phyloP scores from a whole-genome alignment of 2,797 vertebrate genomes.

The Tarsius wallacei region DNA sequence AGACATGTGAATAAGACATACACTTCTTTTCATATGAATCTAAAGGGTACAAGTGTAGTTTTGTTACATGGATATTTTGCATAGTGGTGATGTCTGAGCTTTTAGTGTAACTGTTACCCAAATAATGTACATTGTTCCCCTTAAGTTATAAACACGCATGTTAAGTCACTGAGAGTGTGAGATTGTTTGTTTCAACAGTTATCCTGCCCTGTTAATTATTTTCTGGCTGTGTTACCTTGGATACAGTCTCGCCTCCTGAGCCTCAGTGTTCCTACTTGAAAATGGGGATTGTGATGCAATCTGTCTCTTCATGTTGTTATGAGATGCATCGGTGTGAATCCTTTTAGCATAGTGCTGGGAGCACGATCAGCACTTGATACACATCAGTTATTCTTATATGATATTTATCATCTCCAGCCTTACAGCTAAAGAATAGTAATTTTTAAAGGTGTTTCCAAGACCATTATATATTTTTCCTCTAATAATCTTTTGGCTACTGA shows the following conservation, averaged over 20 bases:
- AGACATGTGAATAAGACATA: not conserved
- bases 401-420: not conserved
- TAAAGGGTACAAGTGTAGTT: too few relatives aligned
- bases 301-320: not conserved
- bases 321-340: not conserved
- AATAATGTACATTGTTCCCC: too few relatives aligned
- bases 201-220: not conserved
- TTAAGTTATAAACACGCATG: not conserved
- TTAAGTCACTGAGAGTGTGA: not conserved
- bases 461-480: not conserved
- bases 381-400: not conserved
- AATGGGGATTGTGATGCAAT: not conserved
- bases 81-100: too few relatives aligned
- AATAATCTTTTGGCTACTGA: constrained; percentile 1
- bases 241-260: not conserved
- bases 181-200: not conserved
- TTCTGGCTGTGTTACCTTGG: not conserved
- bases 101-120: too few relatives aligned
- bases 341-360: not conserved
- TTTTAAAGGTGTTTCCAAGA: not conserved
- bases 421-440: not conserved
- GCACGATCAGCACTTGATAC: not conserved
- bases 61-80: too few relatives aligned
- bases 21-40: not conserved
- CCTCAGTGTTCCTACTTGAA: not conserved